Base-by-base conservation (phyloP, 2,113 vertebrate species). In the Callospermophilus lateralis region DNA sequence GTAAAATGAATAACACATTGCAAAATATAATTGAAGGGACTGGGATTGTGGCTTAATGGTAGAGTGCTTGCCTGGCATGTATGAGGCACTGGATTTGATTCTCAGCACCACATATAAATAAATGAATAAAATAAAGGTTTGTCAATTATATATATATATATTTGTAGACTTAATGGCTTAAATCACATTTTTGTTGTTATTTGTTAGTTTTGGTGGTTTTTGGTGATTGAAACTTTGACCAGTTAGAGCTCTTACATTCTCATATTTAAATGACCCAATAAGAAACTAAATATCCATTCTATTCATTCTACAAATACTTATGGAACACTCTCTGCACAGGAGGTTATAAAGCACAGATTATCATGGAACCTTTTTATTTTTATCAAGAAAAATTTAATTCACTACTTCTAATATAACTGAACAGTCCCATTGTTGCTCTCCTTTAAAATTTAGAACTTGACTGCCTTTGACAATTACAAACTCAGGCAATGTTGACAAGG, bases 11-110 rank as follows among this genome's bases (percentile, higher is more conserved):
- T 51, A 48, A 61, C 6, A 51, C 8, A 48, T 63, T 79, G 32
- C 32, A 93, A 91, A 91, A 89, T 95, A 53, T 72, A 67, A 80
- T 58, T 61, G 26, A 61, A 94, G 45, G 48, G 48, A 12, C 48
- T 51, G 48, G 48, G 12, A 2, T 51, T 51, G 12, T 51, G 48
- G 48, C 48, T 51, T 51, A 51, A 51, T 51, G 48, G 1, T 13
- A 51, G 48, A 51, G 48, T 13, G 48, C 48, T 51, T 51, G 12
- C 48, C 48, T 51, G 12, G 48, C 48, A 51, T 51, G 48, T 51
- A 11, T 51, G 48, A 51, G 48, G 48, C 48, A 51, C 48, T 51
- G 48, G 12, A 13, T 51, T 51, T 51, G 48, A 51, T 51, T 51
- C 48, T 51, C 48, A 51, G 48, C 12, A 51, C 48, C 0, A 0